Conservation (phyloP, 2,797 vertebrate species). For the Danio albolineatus region DNA sequence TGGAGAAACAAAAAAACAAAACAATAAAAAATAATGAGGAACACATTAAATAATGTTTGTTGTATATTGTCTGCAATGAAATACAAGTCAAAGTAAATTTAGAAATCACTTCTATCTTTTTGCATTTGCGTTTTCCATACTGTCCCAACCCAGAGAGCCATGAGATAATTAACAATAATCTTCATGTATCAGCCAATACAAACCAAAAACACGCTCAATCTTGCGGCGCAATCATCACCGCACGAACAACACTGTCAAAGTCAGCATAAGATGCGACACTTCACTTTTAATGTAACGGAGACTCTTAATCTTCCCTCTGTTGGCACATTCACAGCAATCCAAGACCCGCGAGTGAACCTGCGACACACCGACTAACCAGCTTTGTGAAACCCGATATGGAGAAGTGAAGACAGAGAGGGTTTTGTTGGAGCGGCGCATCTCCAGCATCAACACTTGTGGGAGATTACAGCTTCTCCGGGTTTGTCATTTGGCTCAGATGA, state of each 20-base stretch:
- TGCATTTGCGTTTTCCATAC: too few species aligned
- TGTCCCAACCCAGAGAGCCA: too few species aligned
- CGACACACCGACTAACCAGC: conserved; percentile 21
- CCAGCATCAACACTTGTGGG: conserved; percentile 21
- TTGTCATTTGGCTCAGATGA: conserved; percentile 33
- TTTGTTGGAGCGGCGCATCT: conserved; percentile 33
- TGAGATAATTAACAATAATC: too few species aligned
- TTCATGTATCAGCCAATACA: too few species aligned
- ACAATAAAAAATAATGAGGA: too few species aligned
- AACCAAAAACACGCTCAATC: too few species aligned
- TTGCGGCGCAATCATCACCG: too few species aligned
- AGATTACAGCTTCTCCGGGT: conserved; percentile 54
- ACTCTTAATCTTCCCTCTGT: conserved; percentile 26
- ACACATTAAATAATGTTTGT: too few species aligned
- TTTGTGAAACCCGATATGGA: conserved; percentile 21
- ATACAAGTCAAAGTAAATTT: too few species aligned
- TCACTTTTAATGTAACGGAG: conserved; percentile 21
- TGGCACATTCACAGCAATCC: not conserved
- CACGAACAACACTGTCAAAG: not conserved
- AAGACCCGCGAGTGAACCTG: not conserved
- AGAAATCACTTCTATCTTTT: too few species aligned
- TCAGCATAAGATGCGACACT: conserved; percentile 8
- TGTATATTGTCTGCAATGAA: too few species aligned
- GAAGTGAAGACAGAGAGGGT: conserved; percentile 29
- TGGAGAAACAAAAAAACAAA: too few species aligned